Base-by-base conservation (phyloP, 1,140 invertebrate species). In the Drosophila serrata region DNA sequence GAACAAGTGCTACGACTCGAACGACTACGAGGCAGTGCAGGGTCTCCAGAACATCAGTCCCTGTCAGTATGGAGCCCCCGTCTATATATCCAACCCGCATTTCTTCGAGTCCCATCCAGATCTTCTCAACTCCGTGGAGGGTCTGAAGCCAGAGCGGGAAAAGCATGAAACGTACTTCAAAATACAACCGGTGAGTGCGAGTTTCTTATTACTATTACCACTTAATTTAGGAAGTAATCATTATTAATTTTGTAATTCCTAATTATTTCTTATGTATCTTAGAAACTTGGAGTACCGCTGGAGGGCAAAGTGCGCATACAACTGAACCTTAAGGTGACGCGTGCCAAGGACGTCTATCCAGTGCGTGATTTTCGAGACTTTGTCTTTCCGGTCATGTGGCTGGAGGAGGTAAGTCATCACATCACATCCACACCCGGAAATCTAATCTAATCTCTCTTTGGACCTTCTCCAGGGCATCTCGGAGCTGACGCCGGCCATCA, bases 31-130 rank as follows among this genome's bases (percentile, higher is more conserved):
- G 75, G 95, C 96, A 0, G 94, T 95, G 0, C 93, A 95, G 69
- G 97, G 97, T 1, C 92, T 97, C 3, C 97, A 98, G 90, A 96
- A 97, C 82, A 97, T 98, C 48, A 96, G 96, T 81, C 96, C 96
- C 0, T 98, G 97, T 81, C 97, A 97, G 93, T 97, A 96, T 86
- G 96, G 96, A 92, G 97, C 97, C 12, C 97, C 97, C 0, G 95
- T 98, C 3, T 97, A 96, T 75, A 90, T 98, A 7, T 98, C 97
- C 0, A 97, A 96, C 92, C 97, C 97, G 6, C 97, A 98, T 92
- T 98, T 98, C 93, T 96, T 96, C 70, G 95, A 97, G 78, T 96
- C 96, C 0, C 96, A 98, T 93, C 95, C 95, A 0, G 93, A 93
- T 40, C 94, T 98, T 1, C 86, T 96, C 3, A 93, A 96, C 9